phyloP scores from a whole-genome alignment of 2,113 vertebrate species.

The Lota lota region DNA sequence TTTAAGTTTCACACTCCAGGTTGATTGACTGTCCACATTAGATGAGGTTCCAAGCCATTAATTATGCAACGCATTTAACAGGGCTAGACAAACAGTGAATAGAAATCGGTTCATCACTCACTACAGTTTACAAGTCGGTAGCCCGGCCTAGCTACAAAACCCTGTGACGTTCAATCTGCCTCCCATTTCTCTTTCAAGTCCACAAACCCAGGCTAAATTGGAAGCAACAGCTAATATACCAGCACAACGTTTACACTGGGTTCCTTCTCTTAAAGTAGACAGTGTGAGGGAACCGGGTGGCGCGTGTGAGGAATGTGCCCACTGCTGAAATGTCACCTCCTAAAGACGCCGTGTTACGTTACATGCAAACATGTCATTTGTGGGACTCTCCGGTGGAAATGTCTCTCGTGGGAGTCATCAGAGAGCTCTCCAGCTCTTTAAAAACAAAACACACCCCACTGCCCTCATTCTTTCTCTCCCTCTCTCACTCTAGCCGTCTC shows the following conservation, averaged over 20 bases:
- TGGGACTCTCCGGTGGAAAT: constrained; percentile 56
- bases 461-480: background rate
- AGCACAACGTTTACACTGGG: background rate
- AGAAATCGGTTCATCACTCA: background rate
- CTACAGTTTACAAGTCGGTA: no score
- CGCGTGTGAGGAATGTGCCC: constrained; percentile 46
- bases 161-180: background rate
- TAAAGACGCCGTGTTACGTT: constrained; percentile 63
- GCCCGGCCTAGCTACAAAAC: no score
- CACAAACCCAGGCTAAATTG: constrained; percentile 19
- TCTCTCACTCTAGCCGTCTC: constrained; percentile 39
- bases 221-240: constrained; percentile 19
- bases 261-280: constrained; percentile 4
- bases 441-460: constrained; percentile 19
- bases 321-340: constrained; percentile 52
- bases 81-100: background rate
- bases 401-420: constrained; percentile 69
- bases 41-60: no score
- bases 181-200: background rate
- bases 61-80: no score
- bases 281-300: constrained; percentile 6
- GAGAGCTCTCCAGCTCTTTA: constrained; percentile 53
- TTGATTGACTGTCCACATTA: no score
- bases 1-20: no score
- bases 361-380: constrained; percentile 66